Conservation (phyloP, 1,140 invertebrate species). For the Calosoma granatense region DNA sequence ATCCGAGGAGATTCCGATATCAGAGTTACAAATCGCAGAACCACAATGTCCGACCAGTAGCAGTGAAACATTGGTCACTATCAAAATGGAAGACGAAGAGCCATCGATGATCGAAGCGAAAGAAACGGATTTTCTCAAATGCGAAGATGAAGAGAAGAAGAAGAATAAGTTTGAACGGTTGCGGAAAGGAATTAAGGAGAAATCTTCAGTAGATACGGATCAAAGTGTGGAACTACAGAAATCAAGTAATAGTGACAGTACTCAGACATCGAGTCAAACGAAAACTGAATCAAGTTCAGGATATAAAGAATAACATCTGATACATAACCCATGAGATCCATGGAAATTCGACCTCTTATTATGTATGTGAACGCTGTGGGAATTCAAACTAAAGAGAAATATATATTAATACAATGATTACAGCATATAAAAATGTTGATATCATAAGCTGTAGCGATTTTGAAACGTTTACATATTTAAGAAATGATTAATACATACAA, state of each 20-base stretch:
- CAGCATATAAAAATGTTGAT: no score
- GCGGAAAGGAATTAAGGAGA: neutral
- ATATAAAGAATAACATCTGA: conserved; percentile 18
- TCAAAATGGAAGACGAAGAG: neutral
- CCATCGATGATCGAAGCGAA: neutral
- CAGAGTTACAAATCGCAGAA: neutral
- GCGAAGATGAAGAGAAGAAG: no score
- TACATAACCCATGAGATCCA: no score
- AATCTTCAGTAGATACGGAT: neutral
- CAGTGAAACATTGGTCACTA: neutral
- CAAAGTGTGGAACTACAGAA: conserved; percentile 6
- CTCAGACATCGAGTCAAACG: conserved; percentile 7
- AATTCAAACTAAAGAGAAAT: no score
- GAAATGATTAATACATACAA: no score
- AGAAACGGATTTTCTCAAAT: neutral
- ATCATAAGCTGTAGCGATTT: no score
- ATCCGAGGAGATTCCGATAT: neutral
- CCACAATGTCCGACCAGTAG: neutral
- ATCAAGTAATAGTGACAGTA: conserved; percentile 1
- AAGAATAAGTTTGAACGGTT: neutral
- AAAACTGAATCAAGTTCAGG: conserved; percentile 20
- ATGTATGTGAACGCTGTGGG: no score
- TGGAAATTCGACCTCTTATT: no score
- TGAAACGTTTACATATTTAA: no score
- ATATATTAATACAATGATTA: no score